Conservation (phyloP, 2,113 vertebrate genomes). For the Periophthalmus modestus region DNA sequence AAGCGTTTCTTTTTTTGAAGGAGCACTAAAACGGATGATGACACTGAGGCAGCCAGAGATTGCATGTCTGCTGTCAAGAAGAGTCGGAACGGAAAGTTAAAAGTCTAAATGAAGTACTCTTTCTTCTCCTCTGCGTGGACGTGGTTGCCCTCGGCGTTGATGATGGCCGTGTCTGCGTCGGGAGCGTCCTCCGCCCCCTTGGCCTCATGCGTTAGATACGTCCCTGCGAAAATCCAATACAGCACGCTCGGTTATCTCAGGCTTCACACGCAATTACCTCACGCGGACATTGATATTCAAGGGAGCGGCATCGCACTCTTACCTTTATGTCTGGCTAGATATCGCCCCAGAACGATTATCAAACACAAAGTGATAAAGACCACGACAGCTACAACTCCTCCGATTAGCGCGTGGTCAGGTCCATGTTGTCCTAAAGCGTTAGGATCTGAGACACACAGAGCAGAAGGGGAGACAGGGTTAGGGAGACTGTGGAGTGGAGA, state of each 20-base stretch:
- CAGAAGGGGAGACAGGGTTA: constrained; percentile 6
- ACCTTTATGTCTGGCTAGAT: constrained; percentile 99
- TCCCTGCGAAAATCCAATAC: constrained; percentile 80
- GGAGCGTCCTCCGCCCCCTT: constrained; percentile 98
- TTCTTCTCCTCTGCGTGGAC: constrained; percentile 99
- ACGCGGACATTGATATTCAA: constrained; percentile 27
- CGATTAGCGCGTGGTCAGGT: constrained; percentile 95
- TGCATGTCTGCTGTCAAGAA: constrained; percentile 62
- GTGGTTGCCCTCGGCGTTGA: constrained; percentile 98
- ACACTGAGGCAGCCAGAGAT: constrained; percentile 63
- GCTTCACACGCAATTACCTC: not conserved
- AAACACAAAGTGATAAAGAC: constrained; percentile 98
- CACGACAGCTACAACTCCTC: constrained; percentile 96
- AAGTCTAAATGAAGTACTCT: constrained; percentile 97
- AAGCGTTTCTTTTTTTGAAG: constrained; percentile 28
- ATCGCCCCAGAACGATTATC: constrained; percentile 96
- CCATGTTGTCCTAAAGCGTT: constrained; percentile 89
- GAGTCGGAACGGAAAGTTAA: constrained; percentile 30
- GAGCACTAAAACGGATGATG: constrained; percentile 47
- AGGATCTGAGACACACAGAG: constrained; percentile 81
- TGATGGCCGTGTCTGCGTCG: constrained; percentile 98
- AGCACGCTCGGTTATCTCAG: constrained; percentile 20
- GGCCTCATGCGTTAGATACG: constrained; percentile 98
- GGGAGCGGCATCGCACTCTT: constrained; percentile 45
- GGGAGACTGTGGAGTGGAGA: not conserved